Evolutionary conservation across 2,113 vertebrate genomes (phyloP).

Genomic region (Bathybates hornii): DNA sequence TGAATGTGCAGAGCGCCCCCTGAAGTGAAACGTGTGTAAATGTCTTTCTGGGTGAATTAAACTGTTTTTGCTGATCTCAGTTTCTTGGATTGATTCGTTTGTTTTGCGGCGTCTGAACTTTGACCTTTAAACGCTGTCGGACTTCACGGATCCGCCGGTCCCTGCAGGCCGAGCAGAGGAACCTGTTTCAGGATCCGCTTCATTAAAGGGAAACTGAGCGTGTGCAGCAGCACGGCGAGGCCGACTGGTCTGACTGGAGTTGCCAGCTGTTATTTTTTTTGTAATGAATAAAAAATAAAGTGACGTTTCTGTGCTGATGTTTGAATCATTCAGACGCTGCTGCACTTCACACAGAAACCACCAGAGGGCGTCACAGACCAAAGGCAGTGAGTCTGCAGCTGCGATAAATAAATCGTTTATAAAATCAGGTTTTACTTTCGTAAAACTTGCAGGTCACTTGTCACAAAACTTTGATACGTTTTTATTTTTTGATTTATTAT

Average conservation of each 20-base stretch:
- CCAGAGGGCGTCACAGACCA: neutral
- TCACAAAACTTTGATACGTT: neutral
- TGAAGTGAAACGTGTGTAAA: neutral
- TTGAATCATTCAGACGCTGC: neutral
- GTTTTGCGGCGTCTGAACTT: neutral
- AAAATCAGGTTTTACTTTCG: neutral
- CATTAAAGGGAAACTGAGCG: neutral
- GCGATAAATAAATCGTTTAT: neutral
- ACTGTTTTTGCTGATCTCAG: neutral
- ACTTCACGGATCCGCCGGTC: neutral
- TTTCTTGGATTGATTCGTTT: neutral
- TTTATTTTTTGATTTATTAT: neutral
- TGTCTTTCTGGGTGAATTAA: neutral
- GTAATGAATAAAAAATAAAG: neutral
- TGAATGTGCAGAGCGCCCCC: neutral
- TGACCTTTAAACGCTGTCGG: neutral
- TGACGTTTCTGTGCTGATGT: neutral
- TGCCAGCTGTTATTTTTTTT: neutral
- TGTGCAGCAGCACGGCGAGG: neutral
- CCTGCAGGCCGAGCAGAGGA: neutral
- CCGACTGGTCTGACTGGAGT: fast-evolving
- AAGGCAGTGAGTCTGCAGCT: neutral
- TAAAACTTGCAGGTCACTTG: neutral
- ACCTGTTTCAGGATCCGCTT: neutral
- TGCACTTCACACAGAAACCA: neutral